phyloP scores from a whole-genome alignment of 1,140 invertebrate genomes.

The Condylostylus longicornis region DNA sequence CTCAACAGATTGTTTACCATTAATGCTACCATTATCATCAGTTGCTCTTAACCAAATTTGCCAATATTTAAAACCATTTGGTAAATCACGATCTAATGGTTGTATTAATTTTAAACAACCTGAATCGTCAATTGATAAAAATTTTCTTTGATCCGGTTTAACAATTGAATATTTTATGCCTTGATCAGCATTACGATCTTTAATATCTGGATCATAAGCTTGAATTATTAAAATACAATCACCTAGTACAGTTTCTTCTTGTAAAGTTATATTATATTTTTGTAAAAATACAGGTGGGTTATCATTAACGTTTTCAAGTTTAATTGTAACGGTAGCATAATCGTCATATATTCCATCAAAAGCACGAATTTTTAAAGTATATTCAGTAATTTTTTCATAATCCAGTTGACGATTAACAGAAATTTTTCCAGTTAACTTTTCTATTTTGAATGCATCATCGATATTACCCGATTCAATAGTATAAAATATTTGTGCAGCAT shows the following conservation, averaged over 20 bases:
- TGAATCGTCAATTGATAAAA: constrained; percentile 51
- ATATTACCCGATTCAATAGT: constrained; percentile 64
- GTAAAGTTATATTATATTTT: constrained; percentile 48
- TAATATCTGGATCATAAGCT: constrained; percentile 76
- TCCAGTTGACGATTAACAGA: constrained; percentile 60
- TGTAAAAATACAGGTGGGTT: constrained; percentile 60
- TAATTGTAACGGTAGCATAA: constrained; percentile 56
- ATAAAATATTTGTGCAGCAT: constrained; percentile 64
- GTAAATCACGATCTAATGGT: constrained; percentile 72
- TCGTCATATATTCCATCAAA: constrained; percentile 65
- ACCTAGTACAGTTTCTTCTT: constrained; percentile 47
- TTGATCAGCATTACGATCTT: constrained; percentile 52
- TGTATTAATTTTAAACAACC: constrained; percentile 63
- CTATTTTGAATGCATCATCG: constrained; percentile 61
- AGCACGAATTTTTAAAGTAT: constrained; percentile 57
- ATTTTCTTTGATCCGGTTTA: constrained; percentile 49
- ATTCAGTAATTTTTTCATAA: constrained; percentile 68
- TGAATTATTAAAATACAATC: constrained; percentile 49
- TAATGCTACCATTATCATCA: constrained; percentile 64
- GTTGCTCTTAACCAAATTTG: constrained; percentile 69
- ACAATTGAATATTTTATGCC: constrained; percentile 62
- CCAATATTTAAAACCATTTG: constrained; percentile 65
- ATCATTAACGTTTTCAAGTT: constrained; percentile 70
- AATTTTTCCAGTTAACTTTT: constrained; percentile 63
- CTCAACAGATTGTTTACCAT: constrained; percentile 42